Evolutionary conservation across 2,113 vertebrate species (phyloP).

Genomic region (Prinia subflava): DNA sequence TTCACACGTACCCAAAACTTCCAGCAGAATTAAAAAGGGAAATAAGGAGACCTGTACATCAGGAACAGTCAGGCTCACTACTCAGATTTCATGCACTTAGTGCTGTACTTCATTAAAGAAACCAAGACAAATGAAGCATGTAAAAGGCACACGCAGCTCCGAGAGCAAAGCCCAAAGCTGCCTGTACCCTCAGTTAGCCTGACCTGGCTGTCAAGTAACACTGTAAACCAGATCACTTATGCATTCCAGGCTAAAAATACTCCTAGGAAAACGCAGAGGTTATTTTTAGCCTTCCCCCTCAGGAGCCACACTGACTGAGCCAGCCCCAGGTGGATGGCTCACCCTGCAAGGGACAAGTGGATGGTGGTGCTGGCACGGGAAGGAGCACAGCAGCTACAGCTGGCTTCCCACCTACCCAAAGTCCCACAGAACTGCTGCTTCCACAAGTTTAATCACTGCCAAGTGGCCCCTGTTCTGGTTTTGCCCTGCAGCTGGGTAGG

Average conservation of each 20-base stretch:
- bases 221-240: neutral
- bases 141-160: neutral
- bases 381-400: neutral
- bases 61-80: neutral
- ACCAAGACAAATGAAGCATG: neutral
- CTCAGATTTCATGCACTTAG: neutral
- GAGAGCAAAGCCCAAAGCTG: neutral
- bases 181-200: neutral
- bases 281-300: constrained; percentile 22
- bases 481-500: neutral
- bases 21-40: neutral
- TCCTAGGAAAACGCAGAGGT: neutral
- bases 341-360: neutral
- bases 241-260: constrained; percentile 42
- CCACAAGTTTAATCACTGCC: neutral
- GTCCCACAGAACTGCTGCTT: neutral
- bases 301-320: neutral
- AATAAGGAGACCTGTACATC: neutral
- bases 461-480: neutral
- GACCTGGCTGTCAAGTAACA: neutral
- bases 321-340: neutral
- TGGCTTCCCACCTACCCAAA: neutral
- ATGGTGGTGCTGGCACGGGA: neutral
- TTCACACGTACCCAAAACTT: neutral
- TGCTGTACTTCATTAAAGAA: neutral